These are phyloP conservation scores for Deroptyus accipitrinus DNA, from an alignment of 2,113 vertebrate species.

Conservation along the genomic window DNA sequence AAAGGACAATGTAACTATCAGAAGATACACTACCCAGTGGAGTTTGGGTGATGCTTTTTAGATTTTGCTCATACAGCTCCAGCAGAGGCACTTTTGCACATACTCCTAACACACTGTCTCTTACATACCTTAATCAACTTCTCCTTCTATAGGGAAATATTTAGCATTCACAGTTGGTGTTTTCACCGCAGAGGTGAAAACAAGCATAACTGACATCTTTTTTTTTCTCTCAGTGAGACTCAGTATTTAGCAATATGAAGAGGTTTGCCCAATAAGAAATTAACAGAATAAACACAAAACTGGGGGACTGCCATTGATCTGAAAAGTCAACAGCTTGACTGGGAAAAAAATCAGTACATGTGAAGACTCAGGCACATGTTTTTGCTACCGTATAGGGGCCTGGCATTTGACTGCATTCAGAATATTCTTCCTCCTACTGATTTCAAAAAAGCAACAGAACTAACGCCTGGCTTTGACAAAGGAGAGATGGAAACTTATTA, in stretches of 20 bases:
- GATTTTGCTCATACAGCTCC: background rate
- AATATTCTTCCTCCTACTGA: background rate
- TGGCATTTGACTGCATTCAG: background rate
- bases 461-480: conserved; percentile 19
- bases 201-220: background rate
- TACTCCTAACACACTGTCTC: background rate
- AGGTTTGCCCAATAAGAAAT: background rate
- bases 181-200: background rate
- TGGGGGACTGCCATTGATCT: background rate
- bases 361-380: background rate
- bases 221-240: background rate
- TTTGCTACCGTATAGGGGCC: background rate
- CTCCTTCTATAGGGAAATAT: background rate
- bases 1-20: background rate
- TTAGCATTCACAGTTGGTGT: background rate
- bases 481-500: conserved; percentile 19
- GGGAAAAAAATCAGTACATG: background rate
- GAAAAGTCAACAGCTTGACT: background rate
- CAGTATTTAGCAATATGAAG: background rate
- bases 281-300: conserved; percentile 18
- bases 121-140: background rate
- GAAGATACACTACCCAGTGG: background rate
- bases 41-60: background rate
- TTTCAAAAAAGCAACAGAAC: conserved; percentile 35
- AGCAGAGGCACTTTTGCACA: background rate